These are phyloP conservation scores for Barnardius zonarius DNA, from an alignment of 2,113 vertebrate species.

Conservation along the genomic window DNA sequence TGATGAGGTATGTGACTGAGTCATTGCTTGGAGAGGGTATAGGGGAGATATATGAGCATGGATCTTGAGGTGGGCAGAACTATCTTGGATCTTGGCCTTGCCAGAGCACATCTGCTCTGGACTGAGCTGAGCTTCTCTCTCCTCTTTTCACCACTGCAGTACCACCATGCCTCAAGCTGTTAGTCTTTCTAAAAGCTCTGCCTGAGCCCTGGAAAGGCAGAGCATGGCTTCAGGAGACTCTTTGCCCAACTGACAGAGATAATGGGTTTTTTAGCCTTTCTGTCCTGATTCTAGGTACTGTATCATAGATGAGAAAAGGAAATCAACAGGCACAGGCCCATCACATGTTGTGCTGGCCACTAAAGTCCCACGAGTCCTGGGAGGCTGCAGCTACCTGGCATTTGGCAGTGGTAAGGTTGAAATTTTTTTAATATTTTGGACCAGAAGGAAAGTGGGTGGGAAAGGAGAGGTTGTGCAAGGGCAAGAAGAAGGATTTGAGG, in stretches of 20 bases:
- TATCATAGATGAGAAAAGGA: background rate
- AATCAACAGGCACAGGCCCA: background rate
- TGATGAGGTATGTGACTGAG: background rate
- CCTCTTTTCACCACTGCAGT: background rate
- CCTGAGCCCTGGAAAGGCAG: background rate
- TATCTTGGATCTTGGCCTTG: background rate
- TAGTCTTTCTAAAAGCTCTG: background rate
- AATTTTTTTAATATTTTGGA: background rate
- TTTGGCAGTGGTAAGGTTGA: conserved; percentile 2
- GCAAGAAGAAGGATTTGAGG: background rate
- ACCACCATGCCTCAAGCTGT: background rate
- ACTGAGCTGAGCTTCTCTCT: background rate
- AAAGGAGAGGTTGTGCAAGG: background rate
- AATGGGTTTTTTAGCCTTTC: background rate
- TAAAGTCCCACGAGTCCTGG: conserved; percentile 22
- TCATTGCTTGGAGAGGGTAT: background rate
- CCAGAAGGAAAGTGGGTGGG: background rate
- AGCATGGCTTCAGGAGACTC: background rate
- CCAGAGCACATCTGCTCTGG: background rate
- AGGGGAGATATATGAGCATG: background rate
- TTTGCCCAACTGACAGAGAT: background rate
- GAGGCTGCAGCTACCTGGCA: conserved; percentile 47
- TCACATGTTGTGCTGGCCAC: conserved; percentile 13
- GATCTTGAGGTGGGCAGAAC: background rate
- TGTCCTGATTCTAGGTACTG: background rate